Conservation (phyloP, 2,888 invertebrate genomes). For the Dorcus hopei region DNA sequence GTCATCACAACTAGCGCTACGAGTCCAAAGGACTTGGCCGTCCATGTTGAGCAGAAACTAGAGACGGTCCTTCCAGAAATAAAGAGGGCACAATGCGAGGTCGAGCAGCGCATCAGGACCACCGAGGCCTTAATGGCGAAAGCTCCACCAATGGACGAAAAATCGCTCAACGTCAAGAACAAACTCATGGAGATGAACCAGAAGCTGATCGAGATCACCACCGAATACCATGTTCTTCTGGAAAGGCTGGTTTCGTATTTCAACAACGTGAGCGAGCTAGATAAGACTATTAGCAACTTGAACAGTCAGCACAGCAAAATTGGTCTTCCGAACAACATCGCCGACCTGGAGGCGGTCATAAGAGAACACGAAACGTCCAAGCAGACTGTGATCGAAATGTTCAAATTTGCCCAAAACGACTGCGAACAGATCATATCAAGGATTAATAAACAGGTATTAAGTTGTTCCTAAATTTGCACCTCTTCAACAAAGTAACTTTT, state of each 20-base stretch:
- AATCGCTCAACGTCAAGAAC: constrained; percentile 60
- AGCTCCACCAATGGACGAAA: constrained; percentile 52
- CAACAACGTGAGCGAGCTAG: constrained; percentile 62
- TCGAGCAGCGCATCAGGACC: constrained; percentile 64
- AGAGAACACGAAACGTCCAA: constrained; percentile 64
- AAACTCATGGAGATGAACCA: constrained; percentile 66
- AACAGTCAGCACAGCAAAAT: constrained; percentile 49
- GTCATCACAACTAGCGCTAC: constrained; percentile 63
- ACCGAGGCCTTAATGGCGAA: constrained; percentile 63
- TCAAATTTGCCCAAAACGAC: constrained; percentile 64
- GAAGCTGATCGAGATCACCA: constrained; percentile 63
- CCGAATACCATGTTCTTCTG: constrained; percentile 68
- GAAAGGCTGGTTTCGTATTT: constrained; percentile 69
- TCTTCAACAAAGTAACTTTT: background rate
- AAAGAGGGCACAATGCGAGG: constrained; percentile 62
- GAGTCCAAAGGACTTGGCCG: constrained; percentile 56
- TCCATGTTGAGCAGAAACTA: constrained; percentile 58
- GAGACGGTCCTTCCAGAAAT: constrained; percentile 58
- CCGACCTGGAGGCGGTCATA: constrained; percentile 55
- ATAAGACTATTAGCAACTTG: constrained; percentile 58
- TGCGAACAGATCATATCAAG: constrained; percentile 65
- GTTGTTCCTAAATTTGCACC: constrained; percentile 1
- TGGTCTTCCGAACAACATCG: constrained; percentile 48
- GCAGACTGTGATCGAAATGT: constrained; percentile 62
- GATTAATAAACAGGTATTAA: constrained; percentile 59